These are phyloP conservation scores for Dendroctonus valens DNA, from an alignment of 1,140 invertebrate genomes.

Conservation along the genomic window DNA sequence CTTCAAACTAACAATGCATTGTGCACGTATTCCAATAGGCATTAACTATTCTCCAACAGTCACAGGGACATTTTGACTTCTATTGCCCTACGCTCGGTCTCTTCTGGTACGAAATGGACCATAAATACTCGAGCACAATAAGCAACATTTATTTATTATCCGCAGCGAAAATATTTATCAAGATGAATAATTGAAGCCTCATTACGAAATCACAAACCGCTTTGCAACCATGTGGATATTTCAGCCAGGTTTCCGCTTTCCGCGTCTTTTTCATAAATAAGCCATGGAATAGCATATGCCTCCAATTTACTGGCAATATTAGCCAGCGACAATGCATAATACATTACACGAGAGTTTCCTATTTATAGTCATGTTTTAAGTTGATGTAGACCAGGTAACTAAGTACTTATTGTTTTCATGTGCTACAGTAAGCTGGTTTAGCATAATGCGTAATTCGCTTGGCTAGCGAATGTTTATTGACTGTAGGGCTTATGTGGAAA, in stretches of 20 bases:
- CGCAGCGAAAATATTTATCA: too few species aligned
- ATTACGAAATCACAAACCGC: slow-evolving; percentile 2
- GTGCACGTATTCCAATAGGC: too few species aligned
- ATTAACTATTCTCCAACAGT: too few species aligned
- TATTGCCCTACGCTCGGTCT: too few species aligned
- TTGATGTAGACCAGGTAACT: slow-evolving; percentile 1
- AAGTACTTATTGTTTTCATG: background rate
- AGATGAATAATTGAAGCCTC: background rate
- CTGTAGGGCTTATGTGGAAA: too few species aligned
- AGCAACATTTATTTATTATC: too few species aligned
- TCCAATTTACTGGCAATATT: slow-evolving; percentile 8
- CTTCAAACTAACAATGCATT: too few species aligned
- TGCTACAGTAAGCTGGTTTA: slow-evolving; percentile 1
- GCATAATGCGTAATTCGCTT: background rate
- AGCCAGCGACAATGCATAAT: slow-evolving; percentile 6
- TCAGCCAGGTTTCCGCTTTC: background rate
- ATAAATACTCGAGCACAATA: too few species aligned
- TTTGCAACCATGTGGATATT: slow-evolving; percentile 5
- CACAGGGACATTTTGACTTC: too few species aligned
- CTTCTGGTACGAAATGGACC: too few species aligned
- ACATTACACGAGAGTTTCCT: slow-evolving; percentile 2
- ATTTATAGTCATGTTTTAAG: slow-evolving; percentile 10
- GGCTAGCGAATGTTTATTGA: too few species aligned
- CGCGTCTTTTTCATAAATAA: slow-evolving; percentile 5
- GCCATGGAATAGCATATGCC: background rate